Evolutionary conservation across 2,797 vertebrate genomes (phyloP).

Genomic region (Scyliorhinus canicula): DNA sequence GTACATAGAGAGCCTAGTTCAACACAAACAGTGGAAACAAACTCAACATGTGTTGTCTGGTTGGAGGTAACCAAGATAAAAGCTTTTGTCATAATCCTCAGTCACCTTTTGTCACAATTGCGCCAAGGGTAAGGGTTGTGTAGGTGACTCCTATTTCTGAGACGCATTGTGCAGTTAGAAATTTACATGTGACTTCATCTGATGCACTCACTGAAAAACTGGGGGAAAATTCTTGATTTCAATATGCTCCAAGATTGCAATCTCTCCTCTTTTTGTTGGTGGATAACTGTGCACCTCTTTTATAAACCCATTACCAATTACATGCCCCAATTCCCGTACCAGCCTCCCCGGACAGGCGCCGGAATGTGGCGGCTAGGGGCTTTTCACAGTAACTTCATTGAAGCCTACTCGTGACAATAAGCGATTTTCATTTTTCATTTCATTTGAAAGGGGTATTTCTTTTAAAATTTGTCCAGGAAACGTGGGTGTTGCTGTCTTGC

Average conservation of each 20-base stretch:
- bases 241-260: neutral
- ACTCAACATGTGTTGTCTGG: neutral
- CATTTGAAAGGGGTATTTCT: neutral
- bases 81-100: constrained; percentile 17
- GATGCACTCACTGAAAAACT: neutral
- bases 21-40: neutral
- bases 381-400: too few species aligned
- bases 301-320: too few species aligned
- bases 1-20: neutral
- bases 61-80: neutral
- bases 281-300: too few species aligned
- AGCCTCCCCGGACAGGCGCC: too few species aligned
- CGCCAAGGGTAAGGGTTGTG: neutral
- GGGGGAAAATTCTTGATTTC: neutral
- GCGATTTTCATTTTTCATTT: too few species aligned
- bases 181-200: neutral
- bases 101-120: neutral
- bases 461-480: too few species aligned
- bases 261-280: neutral
- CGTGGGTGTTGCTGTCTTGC: too few species aligned
- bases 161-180: neutral
- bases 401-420: too few species aligned
- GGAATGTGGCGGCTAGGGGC: too few species aligned
- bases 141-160: neutral
- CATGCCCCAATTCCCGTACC: too few species aligned